Conservation (phyloP, 2,888 invertebrate genomes). For the Osmoderma eremita region DNA sequence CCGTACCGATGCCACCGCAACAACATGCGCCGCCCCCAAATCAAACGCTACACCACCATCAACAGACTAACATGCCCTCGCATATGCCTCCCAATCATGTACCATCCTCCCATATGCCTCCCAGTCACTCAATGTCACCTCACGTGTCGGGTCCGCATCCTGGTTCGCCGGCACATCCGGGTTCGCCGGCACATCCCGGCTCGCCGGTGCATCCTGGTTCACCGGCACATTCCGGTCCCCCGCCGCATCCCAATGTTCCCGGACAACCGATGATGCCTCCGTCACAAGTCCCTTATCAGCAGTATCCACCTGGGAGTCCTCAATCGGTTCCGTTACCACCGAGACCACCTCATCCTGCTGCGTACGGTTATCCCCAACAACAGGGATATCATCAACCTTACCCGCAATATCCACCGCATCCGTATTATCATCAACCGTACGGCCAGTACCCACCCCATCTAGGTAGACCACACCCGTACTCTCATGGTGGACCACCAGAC, state of each 20-base stretch:
- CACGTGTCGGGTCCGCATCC: constrained; percentile 40
- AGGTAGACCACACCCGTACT: constrained; percentile 64
- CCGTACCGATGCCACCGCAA: constrained; percentile 51
- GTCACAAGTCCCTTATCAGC: constrained; percentile 62
- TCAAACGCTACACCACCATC: constrained; percentile 43
- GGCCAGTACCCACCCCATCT: constrained; percentile 68
- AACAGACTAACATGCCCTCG: constrained; percentile 46
- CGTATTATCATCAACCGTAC: constrained; percentile 67
- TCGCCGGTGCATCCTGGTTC: constrained; percentile 47
- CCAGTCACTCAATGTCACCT: constrained; percentile 37
- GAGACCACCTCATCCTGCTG: constrained; percentile 68
- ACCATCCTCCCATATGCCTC: constrained; percentile 47
- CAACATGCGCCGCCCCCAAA: constrained; percentile 43
- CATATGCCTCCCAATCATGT: constrained; percentile 48
- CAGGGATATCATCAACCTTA: constrained; percentile 65
- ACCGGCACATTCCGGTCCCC: constrained; percentile 57
- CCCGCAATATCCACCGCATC: constrained; percentile 65
- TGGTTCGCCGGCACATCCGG: constrained; percentile 42
- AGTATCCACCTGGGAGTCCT: constrained; percentile 59
- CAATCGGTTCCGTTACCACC: constrained; percentile 68
- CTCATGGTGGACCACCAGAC: constrained; percentile 54
- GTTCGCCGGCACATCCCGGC: constrained; percentile 45
- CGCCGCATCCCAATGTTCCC: constrained; percentile 51
- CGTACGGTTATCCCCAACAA: constrained; percentile 65
- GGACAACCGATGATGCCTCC: constrained; percentile 62